Evolutionary conservation across 1,140 invertebrate species (phyloP), one percentile per base, ranked within the genome.

Genomic region (Acromyrmex heyeri): DNA sequence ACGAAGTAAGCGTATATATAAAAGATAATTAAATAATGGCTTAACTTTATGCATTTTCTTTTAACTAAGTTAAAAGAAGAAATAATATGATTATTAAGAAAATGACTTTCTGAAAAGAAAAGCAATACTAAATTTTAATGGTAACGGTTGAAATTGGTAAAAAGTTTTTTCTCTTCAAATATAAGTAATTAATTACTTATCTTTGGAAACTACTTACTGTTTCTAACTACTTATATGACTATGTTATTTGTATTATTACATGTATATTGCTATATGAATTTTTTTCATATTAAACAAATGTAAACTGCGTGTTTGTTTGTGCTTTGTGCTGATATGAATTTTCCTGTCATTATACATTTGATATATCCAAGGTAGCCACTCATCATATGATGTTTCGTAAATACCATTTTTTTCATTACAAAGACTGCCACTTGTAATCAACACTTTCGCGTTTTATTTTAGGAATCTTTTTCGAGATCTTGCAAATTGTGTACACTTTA

Each of bases 381-480:
- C 21, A 53, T 14, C 8, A 2, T 18, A 5, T 5, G 34, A 14
- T 64, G 48, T 44, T 38, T 4, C 30, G 27, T 34, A 12, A 69
- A 79, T 79, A 27, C 38, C 14, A 70, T 44, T 70, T 81, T 81
- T 81, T 70, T 70, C 30, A 30, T 81, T 10, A 38, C 44, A 44
- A 69, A 57, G 16, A 8, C 14, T 55, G 30, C n/a, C 3, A 81
- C 21, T 72, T 72, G 18, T n/a, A 72, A 53, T n/a, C 30, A 50
- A 70, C 8, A 10, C 59, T 61, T 57, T 30, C 21, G 21, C 30
- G 34, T 55, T 38, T 18, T 34, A 70, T 30, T 30, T 57, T 57
- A 24, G 16, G 21, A 30, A 38, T 30, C 34, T 79, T 69, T 55
- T 38, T 30, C 30, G n/a, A 44, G 65, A 81, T 72, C 2, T 64